Percentiles rank a stretch among this genome's conserved stretches.
Evolutionary conservation across 2,113 vertebrate species (phyloP).

Genomic region (Passer domesticus): DNA sequence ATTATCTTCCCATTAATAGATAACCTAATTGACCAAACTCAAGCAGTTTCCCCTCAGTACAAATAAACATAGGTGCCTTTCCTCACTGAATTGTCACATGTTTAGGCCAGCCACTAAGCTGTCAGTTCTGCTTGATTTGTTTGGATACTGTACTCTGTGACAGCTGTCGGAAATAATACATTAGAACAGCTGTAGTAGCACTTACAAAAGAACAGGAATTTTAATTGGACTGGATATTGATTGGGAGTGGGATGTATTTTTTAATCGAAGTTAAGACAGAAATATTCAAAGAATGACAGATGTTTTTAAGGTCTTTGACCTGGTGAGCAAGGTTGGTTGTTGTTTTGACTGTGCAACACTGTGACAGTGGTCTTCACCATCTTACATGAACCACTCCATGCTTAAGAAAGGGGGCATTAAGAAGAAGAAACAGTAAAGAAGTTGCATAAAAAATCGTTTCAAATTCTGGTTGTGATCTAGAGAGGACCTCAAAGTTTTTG

Average conservation of each 20-base stretch:
- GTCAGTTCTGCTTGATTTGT: constrained; percentile 75
- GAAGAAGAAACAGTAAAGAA: constrained; percentile 26
- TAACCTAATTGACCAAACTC: constrained; percentile 54
- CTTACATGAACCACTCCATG: background rate
- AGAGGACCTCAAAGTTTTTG: constrained; percentile 36
- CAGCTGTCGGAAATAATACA: constrained; percentile 79
- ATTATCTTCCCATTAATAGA: constrained; percentile 60
- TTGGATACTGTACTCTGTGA: constrained; percentile 57
- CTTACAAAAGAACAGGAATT: constrained; percentile 62
- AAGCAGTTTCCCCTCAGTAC: background rate
- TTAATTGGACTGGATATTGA: constrained; percentile 72
- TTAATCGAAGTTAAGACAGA: background rate
- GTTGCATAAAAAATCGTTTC: constrained; percentile 49
- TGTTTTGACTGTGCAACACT: background rate
- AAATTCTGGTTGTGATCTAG: constrained; percentile 43
- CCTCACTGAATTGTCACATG: background rate
- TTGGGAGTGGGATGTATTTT: background rate
- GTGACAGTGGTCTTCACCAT: background rate
- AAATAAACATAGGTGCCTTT: constrained; percentile 5
- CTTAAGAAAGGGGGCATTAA: constrained; percentile 36
- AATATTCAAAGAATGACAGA: constrained; percentile 31
- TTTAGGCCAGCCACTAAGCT: constrained; percentile 27
- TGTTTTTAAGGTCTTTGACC: constrained; percentile 3
- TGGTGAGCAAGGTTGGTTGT: background rate
- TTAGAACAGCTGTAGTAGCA: constrained; percentile 77